phyloP scores from a whole-genome alignment of 2,888 invertebrate genomes.

The Chaetogeoica ovagalla region DNA sequence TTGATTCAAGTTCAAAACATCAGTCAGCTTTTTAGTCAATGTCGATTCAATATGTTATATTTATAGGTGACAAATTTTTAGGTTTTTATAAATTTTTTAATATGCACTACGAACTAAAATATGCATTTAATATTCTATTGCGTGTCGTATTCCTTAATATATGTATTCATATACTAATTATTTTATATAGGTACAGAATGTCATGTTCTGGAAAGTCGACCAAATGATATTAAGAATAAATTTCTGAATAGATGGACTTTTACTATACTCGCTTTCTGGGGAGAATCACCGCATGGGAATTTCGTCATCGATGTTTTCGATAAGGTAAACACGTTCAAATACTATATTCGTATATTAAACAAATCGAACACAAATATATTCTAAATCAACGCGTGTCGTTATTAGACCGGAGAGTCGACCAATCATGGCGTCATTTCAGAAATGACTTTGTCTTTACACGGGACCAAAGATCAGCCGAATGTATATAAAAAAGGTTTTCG shows the following conservation, averaged over 20 bases:
- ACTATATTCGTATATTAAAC: not conserved
- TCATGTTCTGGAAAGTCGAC: constrained; percentile 71
- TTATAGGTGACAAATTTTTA: too few species aligned
- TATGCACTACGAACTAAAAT: too few species aligned
- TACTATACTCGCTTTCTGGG: constrained; percentile 89
- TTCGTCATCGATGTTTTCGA: constrained; percentile 66
- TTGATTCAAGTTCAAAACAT: too few species aligned
- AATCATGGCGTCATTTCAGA: constrained; percentile 43
- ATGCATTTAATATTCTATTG: too few species aligned
- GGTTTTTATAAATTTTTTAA: too few species aligned
- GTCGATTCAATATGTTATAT: too few species aligned
- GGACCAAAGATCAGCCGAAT: constrained; percentile 49
- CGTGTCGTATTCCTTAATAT: too few species aligned
- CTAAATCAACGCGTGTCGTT: not conserved
- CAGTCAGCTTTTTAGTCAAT: too few species aligned
- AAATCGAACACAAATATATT: not conserved
- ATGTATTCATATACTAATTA: too few species aligned
- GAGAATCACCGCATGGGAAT: constrained; percentile 76
- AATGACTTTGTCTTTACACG: constrained; percentile 50
- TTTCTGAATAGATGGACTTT: constrained; percentile 78
- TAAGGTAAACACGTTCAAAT: constrained; percentile 58
- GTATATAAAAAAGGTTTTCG: constrained; percentile 40
- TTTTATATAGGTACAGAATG: constrained; percentile 73
- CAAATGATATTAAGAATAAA: constrained; percentile 71
- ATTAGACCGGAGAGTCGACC: constrained; percentile 22